Base-by-base conservation (phyloP, 1,140 invertebrate species). In the Notospermus geniculatus region DNA sequence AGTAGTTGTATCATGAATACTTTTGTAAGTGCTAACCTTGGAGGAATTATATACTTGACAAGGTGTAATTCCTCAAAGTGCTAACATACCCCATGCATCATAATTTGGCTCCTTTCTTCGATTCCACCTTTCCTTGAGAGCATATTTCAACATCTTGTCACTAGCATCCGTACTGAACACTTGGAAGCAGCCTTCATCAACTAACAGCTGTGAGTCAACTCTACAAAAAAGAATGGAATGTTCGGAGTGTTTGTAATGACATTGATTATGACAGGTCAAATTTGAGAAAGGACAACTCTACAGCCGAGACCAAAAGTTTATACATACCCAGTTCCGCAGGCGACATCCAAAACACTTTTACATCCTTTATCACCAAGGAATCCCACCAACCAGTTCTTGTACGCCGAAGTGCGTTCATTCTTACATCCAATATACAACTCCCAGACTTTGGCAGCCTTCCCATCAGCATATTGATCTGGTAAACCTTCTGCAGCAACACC, bases 71-170 rank as follows among this genome's bases (percentile, higher is more conserved):
- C n/a, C n/a, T n/a, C n/a, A n/a, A n/a, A n/a, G n/a, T n/a, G 22
- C 0, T 19, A n/a, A 82, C 84, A 84, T 82, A 93, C 91, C 82
- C 91, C 91, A 93, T 41, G 88, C 86, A 69, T 93, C 90, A 71
- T 91, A 94, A 56, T 85, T 86, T 0, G 80, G 64, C 71, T 93
- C 89, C 71, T 89, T 91, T 64, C 92, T 83, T 19, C 90, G 85
- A 39, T 88, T 86, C 91, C 92, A 94, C 53, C 91, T 83, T 9
- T 90, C 86, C 70, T 92, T 91, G 1, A 93, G 79, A 0, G 92
- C 92, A 71, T 92, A 88, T 72, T 94, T 93, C 55, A 94, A 77
- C 91, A 93, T 93, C 80, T 93, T 93, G 73, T 94, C 92, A 0
- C 91, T 93, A 0, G 91, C 91, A 81, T 93, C 92, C 1, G 90